These are phyloP conservation scores for Flabesymbios commensalis DNA, from an alignment of 2,888 invertebrate species.

Conservation along the genomic window DNA sequence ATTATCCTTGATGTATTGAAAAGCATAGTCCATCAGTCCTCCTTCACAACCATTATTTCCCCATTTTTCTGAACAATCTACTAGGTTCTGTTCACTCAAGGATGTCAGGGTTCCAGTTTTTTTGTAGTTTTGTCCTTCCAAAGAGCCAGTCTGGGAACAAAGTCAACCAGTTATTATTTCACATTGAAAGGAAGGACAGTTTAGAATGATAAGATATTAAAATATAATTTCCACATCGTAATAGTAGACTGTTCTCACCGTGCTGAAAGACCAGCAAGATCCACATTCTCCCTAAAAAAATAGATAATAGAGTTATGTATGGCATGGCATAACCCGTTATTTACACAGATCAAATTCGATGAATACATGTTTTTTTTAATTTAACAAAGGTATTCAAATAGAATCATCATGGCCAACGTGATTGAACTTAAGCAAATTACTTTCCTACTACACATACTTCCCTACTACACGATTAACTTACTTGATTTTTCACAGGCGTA, in stretches of 20 bases:
- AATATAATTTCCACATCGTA: background rate
- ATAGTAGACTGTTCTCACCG: constrained; percentile 66
- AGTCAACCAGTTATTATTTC: background rate
- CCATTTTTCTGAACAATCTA: constrained; percentile 58
- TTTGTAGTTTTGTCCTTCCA: constrained; percentile 59
- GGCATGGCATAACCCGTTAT: too few relatives aligned
- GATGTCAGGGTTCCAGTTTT: constrained; percentile 69
- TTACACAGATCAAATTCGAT: background rate
- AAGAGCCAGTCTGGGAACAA: constrained; percentile 71
- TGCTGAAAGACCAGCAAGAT: constrained; percentile 87
- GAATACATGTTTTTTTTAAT: background rate
- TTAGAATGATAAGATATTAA: background rate
- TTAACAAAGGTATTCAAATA: background rate
- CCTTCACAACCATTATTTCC: constrained; percentile 36
- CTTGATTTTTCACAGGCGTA: constrained; percentile 44
- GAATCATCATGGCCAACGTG: background rate
- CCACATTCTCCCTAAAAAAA: constrained; percentile 76
- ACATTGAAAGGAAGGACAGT: background rate
- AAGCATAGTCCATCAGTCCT: constrained; percentile 40
- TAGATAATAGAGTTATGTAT: background rate
- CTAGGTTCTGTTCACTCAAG: constrained; percentile 61
- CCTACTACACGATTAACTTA: background rate
- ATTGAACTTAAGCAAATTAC: background rate
- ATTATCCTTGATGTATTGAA: constrained; percentile 65
- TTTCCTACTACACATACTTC: background rate